Evolutionary conservation across 2,888 invertebrate genomes (phyloP), one percentile per base, ranked within the genome.

Genomic region (Carabus problematicus): DNA sequence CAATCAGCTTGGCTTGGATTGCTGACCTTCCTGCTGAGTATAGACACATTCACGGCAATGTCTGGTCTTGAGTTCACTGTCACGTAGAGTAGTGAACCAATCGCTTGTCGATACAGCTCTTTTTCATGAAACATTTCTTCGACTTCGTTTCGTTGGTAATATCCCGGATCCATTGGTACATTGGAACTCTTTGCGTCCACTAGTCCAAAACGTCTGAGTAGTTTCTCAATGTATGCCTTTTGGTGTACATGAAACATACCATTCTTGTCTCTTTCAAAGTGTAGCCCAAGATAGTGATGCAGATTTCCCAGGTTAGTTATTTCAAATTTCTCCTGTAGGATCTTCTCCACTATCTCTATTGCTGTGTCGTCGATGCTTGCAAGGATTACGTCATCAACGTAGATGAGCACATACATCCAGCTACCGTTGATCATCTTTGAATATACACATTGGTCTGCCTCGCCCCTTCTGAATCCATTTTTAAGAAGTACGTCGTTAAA

Each of bases 1-100:
- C 76, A 77, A 70, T 78, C 77, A 19, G 12, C 63, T 49, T 71
- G 14, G 41, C 71, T 72, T 45, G 77, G 76, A 11, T 69, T 43
- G 41, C 72, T 73, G 11, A 75, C 74, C n/a, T 72, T 72, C 70
- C 76, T 75, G 55, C 75, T 75, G 9, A 77, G 70, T 49, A 76
- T 74, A 0, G 70, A 63, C 0, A 76, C 71, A 62, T 73, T 73
- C 29, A 72, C 72, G n/a, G 73, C 14, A 41, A 76, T 76, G 69
- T 76, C 77, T 9, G 76, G 75, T 62, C 76, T 70, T 14, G 75
- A 71, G 45, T 75, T 73, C 8, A 74, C 72, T 9, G 68, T 40
- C 11, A 76, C 6, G 56, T 75, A 75, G 39, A 75, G 41, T 18
- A 75, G 43, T 8, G 29, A 54, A 52, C 73, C 74, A 40, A 74